Evolutionary conservation across 2,113 vertebrate genomes (phyloP).

Genomic region (Oreotragus oreotragus): DNA sequence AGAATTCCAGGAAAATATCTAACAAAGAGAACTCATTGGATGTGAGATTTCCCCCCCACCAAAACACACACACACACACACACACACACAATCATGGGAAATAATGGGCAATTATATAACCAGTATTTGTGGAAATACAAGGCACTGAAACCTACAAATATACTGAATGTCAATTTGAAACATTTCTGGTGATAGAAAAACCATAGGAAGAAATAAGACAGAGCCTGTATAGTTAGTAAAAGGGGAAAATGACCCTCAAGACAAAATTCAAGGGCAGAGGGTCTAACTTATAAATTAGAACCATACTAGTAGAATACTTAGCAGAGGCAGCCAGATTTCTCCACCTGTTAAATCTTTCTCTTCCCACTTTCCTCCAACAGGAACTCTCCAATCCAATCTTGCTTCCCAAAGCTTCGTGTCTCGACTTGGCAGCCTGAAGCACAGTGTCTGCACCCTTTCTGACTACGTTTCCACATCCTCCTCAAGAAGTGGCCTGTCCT

Average conservation of each 20-base stretch:
- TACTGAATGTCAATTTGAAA: neutral
- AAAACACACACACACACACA: neutral
- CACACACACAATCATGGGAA: neutral
- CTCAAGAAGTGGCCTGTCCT: neutral
- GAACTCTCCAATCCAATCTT: neutral
- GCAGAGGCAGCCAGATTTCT: neutral
- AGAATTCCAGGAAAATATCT: slow-evolving; percentile 27
- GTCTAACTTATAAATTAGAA: neutral
- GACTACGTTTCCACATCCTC: neutral
- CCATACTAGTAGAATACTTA: neutral
- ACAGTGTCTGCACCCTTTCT: neutral
- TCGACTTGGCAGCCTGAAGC: neutral
- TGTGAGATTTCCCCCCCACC: neutral
- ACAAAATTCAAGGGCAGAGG: slow-evolving; percentile 27
- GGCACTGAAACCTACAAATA: neutral
- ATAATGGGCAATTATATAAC: neutral
- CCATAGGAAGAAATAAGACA: neutral
- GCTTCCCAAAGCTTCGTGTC: neutral
- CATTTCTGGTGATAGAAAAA: neutral
- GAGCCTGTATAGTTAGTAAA: neutral
- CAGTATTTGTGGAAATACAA: neutral
- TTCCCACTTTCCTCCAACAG: neutral
- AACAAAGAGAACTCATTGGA: slow-evolving; percentile 2
- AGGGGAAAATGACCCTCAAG: neutral
- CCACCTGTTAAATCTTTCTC: neutral